A percentile compares a stretch with the other conserved stretches of the same genome.
Conservation (phyloP, 2,113 vertebrate species). For the Rhinoptilus africanus region DNA sequence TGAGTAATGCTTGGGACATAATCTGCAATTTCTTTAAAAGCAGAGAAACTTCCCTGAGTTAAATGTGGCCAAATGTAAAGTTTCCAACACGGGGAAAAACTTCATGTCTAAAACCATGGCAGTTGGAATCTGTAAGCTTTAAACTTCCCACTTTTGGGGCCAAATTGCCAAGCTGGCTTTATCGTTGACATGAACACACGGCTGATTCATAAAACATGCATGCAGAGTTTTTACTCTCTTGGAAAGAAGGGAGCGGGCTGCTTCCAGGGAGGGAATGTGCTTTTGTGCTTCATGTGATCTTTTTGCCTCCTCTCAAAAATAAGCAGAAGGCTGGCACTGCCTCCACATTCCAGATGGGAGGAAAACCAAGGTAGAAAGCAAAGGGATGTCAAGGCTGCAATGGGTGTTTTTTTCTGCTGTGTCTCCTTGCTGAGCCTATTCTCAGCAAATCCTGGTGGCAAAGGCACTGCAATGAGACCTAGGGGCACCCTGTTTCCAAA, state of each 20-base stretch:
- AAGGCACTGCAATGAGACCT: neutral
- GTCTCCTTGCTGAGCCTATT: neutral
- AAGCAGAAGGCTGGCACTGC: slow-evolving; percentile 5
- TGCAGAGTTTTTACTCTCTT: slow-evolving; percentile 17
- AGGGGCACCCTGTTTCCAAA: neutral
- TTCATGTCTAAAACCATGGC: neutral
- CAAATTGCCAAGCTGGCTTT: slow-evolving; percentile 48
- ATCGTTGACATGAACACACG: slow-evolving; percentile 1
- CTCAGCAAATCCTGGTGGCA: neutral
- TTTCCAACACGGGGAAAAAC: neutral
- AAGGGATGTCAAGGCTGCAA: neutral
- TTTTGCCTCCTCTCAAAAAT: neutral
- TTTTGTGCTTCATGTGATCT: slow-evolving; percentile 31
- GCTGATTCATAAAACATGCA: slow-evolving; percentile 55
- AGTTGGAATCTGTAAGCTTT: slow-evolving; percentile 6
- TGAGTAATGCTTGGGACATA: neutral
- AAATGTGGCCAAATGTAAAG: neutral
- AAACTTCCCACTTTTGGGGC: slow-evolving; percentile 2
- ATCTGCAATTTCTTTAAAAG: neutral
- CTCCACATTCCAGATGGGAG: neutral
- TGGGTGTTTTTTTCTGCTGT: neutral
- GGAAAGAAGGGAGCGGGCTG: slow-evolving; percentile 8
- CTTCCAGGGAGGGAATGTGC: slow-evolving; percentile 37
- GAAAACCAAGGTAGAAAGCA: neutral
- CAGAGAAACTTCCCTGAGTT: neutral